These are phyloP conservation scores for Heliconius charithonia DNA, from an alignment of 2,888 invertebrate genomes.

Conservation along the genomic window DNA sequence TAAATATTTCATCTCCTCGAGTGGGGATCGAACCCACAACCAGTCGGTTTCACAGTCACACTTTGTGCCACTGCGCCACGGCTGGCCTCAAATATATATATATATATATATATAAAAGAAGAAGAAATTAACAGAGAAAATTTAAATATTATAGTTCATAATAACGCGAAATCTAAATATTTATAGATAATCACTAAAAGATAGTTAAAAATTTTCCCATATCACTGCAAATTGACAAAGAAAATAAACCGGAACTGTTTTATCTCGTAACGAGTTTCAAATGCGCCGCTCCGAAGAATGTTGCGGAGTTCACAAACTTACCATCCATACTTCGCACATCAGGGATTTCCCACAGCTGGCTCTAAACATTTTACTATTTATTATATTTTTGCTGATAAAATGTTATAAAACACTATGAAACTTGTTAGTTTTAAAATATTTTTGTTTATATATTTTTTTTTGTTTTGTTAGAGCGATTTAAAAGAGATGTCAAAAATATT, in stretches of 20 bases:
- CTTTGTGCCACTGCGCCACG: no score
- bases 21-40: no score
- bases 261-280: conserved; percentile 40
- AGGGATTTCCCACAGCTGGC: conserved; percentile 34
- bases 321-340: conserved; percentile 28
- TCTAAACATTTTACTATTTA: conserved; percentile 20
- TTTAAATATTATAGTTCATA: neutral
- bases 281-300: conserved; percentile 28
- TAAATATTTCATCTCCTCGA: no score
- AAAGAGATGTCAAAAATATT: no score
- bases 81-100: no score
- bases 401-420: neutral
- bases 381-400: conserved; percentile 9
- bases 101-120: no score
- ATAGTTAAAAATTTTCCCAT: neutral
- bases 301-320: conserved; percentile 13
- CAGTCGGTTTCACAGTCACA: no score
- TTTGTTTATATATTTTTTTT: no score
- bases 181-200: neutral
- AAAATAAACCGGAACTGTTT: conserved; percentile 35
- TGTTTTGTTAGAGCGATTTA: no score
- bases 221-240: conserved; percentile 27
- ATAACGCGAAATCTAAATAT: no score
- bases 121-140: no score
- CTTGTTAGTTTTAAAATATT: no score